These are phyloP conservation scores for Centruroides sculpturatus DNA, from an alignment of 1,140 invertebrate species.

Conservation along the genomic window DNA sequence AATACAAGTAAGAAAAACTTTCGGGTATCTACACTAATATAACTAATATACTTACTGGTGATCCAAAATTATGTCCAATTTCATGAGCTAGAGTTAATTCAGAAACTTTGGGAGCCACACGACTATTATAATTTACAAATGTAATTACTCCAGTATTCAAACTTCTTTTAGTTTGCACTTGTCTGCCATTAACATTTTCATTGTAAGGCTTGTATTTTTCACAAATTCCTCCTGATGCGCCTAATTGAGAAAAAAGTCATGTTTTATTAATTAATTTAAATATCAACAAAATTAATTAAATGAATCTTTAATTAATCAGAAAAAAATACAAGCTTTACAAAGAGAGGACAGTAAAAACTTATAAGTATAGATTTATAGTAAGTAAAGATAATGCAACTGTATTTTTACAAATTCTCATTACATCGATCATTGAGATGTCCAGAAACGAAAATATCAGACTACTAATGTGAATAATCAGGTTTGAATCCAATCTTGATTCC, in stretches of 20 bases:
- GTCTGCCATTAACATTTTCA: conserved; percentile 81
- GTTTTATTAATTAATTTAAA: conserved; percentile 1
- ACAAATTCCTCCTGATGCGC: conserved; percentile 95
- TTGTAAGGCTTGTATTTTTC: conserved; percentile 96
- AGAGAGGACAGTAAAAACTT: too few species aligned
- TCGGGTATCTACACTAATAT: neutral
- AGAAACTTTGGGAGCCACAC: conserved; percentile 91
- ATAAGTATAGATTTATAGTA: too few species aligned
- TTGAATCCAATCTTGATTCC: too few species aligned
- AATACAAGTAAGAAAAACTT: too few species aligned
- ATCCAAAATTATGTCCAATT: conserved; percentile 98
- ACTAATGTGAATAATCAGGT: too few species aligned
- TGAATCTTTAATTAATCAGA: neutral
- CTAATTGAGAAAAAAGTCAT: conserved; percentile 30
- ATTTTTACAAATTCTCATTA: too few species aligned
- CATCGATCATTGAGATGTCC: too few species aligned
- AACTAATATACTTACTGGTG: conserved; percentile 51
- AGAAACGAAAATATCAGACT: too few species aligned
- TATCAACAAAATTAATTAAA: conserved; percentile 3
- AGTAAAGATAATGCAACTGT: too few species aligned
- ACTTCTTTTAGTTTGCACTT: conserved; percentile 82
- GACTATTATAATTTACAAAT: conserved; percentile 95
- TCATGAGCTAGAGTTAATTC: conserved; percentile 96
- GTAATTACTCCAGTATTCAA: conserved; percentile 99
- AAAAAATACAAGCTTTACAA: neutral